Evolutionary conservation across 2,113 vertebrate species (phyloP).

Genomic region (Rafetus swinhoei): DNA sequence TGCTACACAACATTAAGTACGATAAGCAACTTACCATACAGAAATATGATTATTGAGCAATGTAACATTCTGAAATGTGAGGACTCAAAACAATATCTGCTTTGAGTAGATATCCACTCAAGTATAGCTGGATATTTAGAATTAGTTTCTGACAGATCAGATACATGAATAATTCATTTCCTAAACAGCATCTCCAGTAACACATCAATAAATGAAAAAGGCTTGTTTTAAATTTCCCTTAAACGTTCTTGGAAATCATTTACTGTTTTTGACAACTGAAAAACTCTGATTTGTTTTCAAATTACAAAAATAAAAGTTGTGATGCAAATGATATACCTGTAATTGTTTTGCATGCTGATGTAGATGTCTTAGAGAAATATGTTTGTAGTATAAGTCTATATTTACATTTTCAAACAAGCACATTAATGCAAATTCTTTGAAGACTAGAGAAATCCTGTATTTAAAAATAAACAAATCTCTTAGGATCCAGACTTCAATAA

Average conservation of each 20-base stretch:
- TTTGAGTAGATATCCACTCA: constrained; percentile 20
- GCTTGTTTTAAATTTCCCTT: constrained; percentile 36
- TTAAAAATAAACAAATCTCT: neutral
- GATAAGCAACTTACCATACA: neutral
- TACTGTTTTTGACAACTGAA: constrained; percentile 13
- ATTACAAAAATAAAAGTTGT: neutral
- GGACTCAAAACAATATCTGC: neutral
- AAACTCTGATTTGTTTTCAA: neutral
- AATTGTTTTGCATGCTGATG: constrained; percentile 8
- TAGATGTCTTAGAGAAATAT: neutral
- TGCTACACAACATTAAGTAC: neutral
- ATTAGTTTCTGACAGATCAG: constrained; percentile 35
- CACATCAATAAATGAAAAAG: constrained; percentile 40
- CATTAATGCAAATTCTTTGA: neutral
- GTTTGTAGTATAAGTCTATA: constrained; percentile 20
- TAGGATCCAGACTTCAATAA: neutral
- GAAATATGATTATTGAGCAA: neutral
- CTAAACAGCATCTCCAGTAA: constrained; percentile 37
- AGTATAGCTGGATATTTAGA: constrained; percentile 17
- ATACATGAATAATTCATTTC: constrained; percentile 58
- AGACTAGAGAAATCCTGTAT: neutral
- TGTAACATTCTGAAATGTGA: neutral
- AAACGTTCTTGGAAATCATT: constrained; percentile 33
- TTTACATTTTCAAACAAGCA: neutral
- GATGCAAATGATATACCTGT: neutral